Conservation (phyloP, 2,113 vertebrate genomes). For the Ctenodactylus gundi region DNA sequence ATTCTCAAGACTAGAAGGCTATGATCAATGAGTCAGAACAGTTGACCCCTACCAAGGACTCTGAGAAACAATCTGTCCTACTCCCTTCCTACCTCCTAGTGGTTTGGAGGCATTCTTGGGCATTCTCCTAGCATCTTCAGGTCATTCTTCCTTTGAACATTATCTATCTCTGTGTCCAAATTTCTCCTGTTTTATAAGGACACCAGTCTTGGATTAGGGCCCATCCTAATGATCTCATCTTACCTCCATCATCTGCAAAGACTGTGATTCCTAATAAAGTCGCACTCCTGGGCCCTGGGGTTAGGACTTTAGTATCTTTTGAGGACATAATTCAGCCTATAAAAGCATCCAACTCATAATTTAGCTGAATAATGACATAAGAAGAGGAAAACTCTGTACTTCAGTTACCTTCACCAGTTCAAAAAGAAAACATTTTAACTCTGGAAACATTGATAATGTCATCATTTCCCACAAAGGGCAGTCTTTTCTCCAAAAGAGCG, state of each 20-base stretch:
- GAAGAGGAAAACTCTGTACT: not conserved
- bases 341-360: not conserved
- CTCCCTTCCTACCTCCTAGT: not conserved
- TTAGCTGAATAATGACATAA: not conserved
- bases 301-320: not conserved
- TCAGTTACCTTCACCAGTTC: not conserved
- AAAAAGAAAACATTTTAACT: not conserved
- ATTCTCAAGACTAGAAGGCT: not conserved
- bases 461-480: not conserved
- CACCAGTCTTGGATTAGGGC: not conserved
- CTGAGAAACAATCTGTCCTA: not conserved
- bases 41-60: not conserved
- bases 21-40: not conserved
- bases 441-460: not conserved
- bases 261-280: constrained; percentile 20
- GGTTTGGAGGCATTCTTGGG: not conserved
- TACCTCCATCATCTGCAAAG: not conserved
- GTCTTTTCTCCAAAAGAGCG: not conserved
- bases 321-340: not conserved
- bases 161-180: not conserved
- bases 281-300: not conserved
- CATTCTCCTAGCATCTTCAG: not conserved
- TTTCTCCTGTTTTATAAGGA: not conserved
- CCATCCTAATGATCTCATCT: not conserved
- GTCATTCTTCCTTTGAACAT: not conserved